phyloP scores from a whole-genome alignment of 2,113 vertebrate genomes.

The Dromiciops gliroides region DNA sequence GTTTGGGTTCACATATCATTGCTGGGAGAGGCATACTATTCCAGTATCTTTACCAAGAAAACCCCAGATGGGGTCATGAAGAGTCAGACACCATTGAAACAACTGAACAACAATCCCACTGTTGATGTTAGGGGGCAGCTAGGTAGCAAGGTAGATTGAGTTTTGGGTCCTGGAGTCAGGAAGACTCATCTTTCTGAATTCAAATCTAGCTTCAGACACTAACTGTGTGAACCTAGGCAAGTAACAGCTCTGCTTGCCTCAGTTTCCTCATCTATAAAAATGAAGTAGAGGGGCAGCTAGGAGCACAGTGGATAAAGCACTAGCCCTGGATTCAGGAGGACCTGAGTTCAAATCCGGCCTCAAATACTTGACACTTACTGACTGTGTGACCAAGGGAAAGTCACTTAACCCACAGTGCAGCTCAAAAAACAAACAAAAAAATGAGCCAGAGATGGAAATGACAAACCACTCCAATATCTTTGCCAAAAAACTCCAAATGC shows the following conservation, averaged over 20 bases:
- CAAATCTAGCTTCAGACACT: not conserved
- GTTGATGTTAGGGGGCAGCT: not conserved
- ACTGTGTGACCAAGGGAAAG: too few species aligned
- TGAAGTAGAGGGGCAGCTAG: too few species aligned
- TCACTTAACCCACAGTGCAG: too few species aligned
- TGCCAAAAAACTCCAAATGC: not conserved
- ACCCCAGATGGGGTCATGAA: not conserved
- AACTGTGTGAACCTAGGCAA: not conserved
- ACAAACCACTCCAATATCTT: not conserved
- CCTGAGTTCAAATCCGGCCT: too few species aligned
- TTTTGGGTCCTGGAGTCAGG: not conserved
- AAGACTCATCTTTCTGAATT: not conserved
- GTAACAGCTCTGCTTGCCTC: not conserved
- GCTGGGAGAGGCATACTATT: not conserved
- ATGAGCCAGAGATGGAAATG: not conserved
- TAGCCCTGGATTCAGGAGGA: too few species aligned
- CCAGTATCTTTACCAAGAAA: not conserved
- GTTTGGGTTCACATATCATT: not conserved
- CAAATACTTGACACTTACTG: too few species aligned
- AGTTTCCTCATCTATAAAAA: not conserved
- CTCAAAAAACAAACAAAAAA: too few species aligned
- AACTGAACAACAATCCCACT: not conserved
- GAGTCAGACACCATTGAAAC: not conserved
- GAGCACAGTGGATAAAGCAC: too few species aligned
- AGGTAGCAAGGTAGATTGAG: not conserved